Conservation (phyloP, 2,888 invertebrate genomes). For the Diloba caeruleocephala region DNA sequence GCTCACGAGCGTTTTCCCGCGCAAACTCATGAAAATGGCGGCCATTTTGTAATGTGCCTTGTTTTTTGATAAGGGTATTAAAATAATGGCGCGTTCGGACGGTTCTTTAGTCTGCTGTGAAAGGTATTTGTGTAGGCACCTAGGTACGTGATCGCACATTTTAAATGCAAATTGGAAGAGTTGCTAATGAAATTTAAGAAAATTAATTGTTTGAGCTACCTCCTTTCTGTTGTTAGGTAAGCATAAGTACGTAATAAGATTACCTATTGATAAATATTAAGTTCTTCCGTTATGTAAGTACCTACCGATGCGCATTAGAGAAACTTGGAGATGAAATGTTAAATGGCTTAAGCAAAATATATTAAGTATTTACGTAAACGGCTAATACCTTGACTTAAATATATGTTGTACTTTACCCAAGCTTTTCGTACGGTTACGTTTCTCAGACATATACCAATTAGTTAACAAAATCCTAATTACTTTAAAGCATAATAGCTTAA, state of each 20-base stretch:
- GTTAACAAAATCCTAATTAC: slow-evolving; percentile 14
- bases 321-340: slow-evolving; percentile 3
- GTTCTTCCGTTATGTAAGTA: neutral
- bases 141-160: slow-evolving; percentile 84
- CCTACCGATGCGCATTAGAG: neutral
- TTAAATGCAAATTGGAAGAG: slow-evolving; percentile 83
- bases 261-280: slow-evolving; percentile 24
- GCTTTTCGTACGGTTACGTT: too few relatives aligned
- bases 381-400: slow-evolving; percentile 3
- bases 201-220: slow-evolving; percentile 64
- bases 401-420: slow-evolving; percentile 4
- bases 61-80: slow-evolving; percentile 89
- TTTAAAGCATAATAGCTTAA: slow-evolving; percentile 3
- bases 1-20: slow-evolving; percentile 85
- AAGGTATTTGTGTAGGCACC: slow-evolving; percentile 75
- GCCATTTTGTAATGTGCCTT: slow-evolving; percentile 89
- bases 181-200: slow-evolving; percentile 80
- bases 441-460: slow-evolving; percentile 4
- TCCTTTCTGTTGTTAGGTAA: slow-evolving; percentile 52
- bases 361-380: slow-evolving; percentile 1
- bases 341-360: slow-evolving; percentile 1
- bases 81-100: slow-evolving; percentile 85
- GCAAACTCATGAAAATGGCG: slow-evolving; percentile 87
- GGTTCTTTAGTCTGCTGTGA: slow-evolving; percentile 78
- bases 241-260: slow-evolving; percentile 34